Percentiles rank a stretch among this genome's conserved stretches.
These are phyloP conservation scores for Glareola pratincola DNA, from an alignment of 2,113 vertebrate genomes.

Conservation along the genomic window DNA sequence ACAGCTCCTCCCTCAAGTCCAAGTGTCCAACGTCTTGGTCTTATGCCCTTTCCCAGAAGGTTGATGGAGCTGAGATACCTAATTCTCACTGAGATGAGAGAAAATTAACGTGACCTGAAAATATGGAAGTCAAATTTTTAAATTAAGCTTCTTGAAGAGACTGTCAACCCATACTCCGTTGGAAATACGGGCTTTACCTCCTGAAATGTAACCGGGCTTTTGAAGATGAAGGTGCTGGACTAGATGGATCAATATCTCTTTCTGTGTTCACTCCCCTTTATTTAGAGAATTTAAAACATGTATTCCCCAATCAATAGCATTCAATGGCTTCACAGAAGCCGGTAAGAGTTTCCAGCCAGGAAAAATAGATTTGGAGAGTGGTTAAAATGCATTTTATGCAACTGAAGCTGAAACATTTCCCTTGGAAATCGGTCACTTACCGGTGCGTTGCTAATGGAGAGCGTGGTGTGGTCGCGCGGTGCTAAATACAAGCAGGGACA, in stretches of 20 bases:
- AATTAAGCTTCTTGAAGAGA: neutral
- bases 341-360: neutral
- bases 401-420: neutral
- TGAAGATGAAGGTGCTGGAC: neutral
- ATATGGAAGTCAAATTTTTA: neutral
- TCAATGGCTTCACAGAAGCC: neutral
- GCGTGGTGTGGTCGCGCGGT: accelerated
- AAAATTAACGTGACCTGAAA: neutral
- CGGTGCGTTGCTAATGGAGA: neutral
- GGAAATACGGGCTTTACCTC: neutral
- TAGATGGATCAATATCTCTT: neutral
- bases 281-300: neutral
- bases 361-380: neutral
- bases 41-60: too few species aligned
- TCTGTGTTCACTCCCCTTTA: neutral
- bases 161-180: neutral
- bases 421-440: neutral
- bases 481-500: neutral
- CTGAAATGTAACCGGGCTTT: neutral
- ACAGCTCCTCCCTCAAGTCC: neutral
- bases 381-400: neutral
- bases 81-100: neutral
- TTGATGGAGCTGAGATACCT: neutral
- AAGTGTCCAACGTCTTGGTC: accelerated
- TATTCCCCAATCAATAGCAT: neutral